phyloP scores from a whole-genome alignment of 1,140 invertebrate species.

The Brachionus calyciflorus region DNA sequence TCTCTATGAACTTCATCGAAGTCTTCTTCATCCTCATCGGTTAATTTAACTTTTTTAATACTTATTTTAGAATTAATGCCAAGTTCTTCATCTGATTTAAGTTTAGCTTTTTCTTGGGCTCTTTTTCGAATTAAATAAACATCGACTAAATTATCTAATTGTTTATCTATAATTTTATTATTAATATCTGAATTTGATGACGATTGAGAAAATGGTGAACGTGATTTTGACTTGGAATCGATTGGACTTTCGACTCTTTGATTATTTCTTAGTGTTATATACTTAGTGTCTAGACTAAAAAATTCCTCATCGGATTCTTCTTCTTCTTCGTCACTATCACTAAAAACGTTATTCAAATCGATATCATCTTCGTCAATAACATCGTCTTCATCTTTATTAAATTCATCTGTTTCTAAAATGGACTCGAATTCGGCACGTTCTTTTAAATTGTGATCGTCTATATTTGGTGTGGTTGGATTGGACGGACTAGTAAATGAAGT shows the following conservation, averaged over 20 bases:
- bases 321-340: neutral
- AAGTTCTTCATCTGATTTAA: constrained; percentile 26
- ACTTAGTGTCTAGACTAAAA: constrained; percentile 5
- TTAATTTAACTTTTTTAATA: neutral
- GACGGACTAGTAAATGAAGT: no score
- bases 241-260: neutral
- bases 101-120: constrained; percentile 25
- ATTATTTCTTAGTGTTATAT: neutral
- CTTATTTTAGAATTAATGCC: neutral
- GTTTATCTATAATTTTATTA: neutral
- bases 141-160: neutral
- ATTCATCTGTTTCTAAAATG: no score
- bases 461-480: no score
- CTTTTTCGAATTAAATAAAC: constrained; percentile 30
- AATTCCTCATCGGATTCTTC: neutral
- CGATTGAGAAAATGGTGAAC: neutral
- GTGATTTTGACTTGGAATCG: constrained; percentile 17
- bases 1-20: neutral
- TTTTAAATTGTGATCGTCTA: no score
- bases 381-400: constrained; percentile 7
- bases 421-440: no score
- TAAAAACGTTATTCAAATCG: neutral
- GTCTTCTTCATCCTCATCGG: constrained; percentile 9
- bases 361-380: neutral
- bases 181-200: neutral